Evolutionary conservation across 2,113 vertebrate genomes (phyloP), one percentile per base, ranked within the genome.

Genomic region (Ancistrus triradiatus): DNA sequence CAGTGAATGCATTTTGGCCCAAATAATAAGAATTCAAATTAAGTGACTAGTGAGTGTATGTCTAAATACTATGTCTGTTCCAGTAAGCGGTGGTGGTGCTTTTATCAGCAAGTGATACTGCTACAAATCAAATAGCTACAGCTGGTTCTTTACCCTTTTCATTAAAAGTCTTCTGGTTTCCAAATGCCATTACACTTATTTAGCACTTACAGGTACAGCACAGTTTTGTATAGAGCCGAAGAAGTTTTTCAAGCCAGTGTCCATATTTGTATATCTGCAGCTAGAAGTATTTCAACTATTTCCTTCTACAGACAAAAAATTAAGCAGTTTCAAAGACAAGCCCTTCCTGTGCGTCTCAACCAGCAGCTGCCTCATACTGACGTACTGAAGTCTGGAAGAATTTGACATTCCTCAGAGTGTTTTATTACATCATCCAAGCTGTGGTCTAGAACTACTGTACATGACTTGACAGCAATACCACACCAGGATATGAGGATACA

Each of bases 271-370:
- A 73, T 65, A 76, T 55, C n/a, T 50, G 63, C 49, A 44, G 51
- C 37, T 28, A 14, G 18, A 61, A 63, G 59, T 64, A 69, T 74
- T 64, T 77, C 55, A 64, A 77, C 83, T 80, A 80, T 74, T 76
- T 69, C 58, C 60, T 51, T 59, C 67, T 68, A 69, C 42, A 19
- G 50, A 17, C 4, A 38, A 38, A 38, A 38, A 38, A 68, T 69
- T 56, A 53, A 72, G 62, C 33, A 10, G 77, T 78, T 81, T 85
- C 76, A 88, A 88, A 62, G 9, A 81, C 56, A 7, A 60, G 75
- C 83, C 84, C 79, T 87, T 87, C 85, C 87, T 83, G 84, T 80
- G 74, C 73, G 78, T 83, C 79, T 81, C 76, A 59, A 50, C 67
- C 67, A 38, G 68, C 75, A 69, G 14, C 57, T 64, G 55, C 43